Conservation (phyloP, 2,888 invertebrate genomes). For the Caprella mutica region DNA sequence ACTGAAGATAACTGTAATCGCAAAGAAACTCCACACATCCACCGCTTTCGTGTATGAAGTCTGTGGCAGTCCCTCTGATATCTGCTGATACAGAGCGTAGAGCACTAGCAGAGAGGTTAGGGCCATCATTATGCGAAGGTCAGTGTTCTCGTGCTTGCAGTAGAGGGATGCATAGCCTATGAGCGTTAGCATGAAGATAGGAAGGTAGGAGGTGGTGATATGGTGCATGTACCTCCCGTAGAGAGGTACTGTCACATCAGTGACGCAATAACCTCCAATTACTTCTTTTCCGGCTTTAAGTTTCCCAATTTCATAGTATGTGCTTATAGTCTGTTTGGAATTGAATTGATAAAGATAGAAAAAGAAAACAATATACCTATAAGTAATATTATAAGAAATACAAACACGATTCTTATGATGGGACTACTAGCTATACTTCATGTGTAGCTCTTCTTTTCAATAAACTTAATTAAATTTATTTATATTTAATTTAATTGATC, state of each 20-base stretch:
- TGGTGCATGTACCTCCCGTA: conserved; percentile 24
- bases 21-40: conserved; percentile 32
- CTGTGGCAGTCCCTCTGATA: conserved; percentile 21
- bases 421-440: no score
- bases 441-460: no score
- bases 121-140: conserved; percentile 29
- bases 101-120: conserved; percentile 28
- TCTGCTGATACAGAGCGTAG: conserved; percentile 31
- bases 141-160: conserved; percentile 17
- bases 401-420: no score
- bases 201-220: conserved; percentile 26
- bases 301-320: conserved; percentile 22
- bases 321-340: no score
- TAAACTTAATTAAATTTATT: no score
- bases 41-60: conserved; percentile 29
- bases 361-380: no score
- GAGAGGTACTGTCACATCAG: conserved; percentile 11
- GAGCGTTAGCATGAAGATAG: conserved; percentile 27
- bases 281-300: neutral
- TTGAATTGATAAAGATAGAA: no score
- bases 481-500: no score
- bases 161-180: conserved; percentile 28
- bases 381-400: no score
- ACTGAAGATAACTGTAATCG: conserved; percentile 28
- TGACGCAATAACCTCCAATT: conserved; percentile 17